phyloP scores from a whole-genome alignment of 2,113 vertebrate genomes.

The Castor canadensis region DNA sequence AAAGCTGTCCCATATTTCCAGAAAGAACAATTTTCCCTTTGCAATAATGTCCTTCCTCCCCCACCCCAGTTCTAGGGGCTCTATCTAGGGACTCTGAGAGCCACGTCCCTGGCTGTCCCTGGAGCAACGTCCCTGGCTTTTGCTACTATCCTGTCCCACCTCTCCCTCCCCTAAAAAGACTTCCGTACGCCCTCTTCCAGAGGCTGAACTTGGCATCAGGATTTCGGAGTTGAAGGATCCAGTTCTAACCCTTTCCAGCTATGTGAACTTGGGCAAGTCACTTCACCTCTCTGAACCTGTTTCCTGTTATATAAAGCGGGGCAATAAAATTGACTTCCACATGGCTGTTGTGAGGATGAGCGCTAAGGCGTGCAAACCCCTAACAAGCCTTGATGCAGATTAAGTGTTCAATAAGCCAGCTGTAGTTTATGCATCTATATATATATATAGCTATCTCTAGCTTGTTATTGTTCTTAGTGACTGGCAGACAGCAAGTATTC shows the following conservation, averaged over 20 bases:
- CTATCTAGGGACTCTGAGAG: background rate
- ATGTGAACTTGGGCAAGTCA: background rate
- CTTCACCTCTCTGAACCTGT: background rate
- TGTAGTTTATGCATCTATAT: background rate
- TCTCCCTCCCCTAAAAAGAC: background rate
- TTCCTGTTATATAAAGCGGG: constrained; percentile 12
- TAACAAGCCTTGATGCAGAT: background rate
- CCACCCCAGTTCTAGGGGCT: background rate
- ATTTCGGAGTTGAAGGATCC: background rate
- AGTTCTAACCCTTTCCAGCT: background rate
- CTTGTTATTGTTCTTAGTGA: background rate
- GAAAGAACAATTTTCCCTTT: background rate
- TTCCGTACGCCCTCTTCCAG: background rate
- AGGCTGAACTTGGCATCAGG: background rate
- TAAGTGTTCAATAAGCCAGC: background rate
- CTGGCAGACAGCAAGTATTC: background rate
- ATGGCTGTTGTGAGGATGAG: background rate
- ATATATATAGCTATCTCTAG: background rate
- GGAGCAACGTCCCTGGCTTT: background rate
- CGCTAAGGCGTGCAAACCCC: background rate
- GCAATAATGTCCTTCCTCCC: background rate
- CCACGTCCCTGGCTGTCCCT: background rate
- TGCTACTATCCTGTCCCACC: background rate
- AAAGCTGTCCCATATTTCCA: background rate
- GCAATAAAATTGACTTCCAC: background rate